phyloP scores from a whole-genome alignment of 2,797 vertebrate genomes.

The Gastrophryne carolinensis region DNA sequence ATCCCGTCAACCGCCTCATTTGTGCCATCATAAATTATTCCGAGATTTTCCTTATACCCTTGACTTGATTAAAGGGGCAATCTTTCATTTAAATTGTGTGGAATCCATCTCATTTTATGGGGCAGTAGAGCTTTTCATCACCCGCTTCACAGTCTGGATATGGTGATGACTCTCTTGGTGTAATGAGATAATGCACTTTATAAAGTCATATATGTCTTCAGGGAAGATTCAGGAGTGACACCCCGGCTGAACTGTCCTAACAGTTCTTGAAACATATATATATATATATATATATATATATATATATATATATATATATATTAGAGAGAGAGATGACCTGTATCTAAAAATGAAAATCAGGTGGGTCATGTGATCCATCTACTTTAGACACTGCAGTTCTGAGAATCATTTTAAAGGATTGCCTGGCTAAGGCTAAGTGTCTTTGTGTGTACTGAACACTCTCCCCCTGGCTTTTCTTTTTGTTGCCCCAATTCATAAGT shows the following conservation, averaged over 20 bases:
- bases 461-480: no score
- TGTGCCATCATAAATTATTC: slow-evolving; percentile 31
- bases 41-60: slow-evolving; percentile 23
- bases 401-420: no score
- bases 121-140: slow-evolving; percentile 1
- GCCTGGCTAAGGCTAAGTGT: no score
- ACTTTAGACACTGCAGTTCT: no score
- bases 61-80: slow-evolving; percentile 21
- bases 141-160: not conserved
- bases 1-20: slow-evolving; percentile 23
- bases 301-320: no score
- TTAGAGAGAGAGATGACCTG: no score
- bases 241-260: not conserved
- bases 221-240: slow-evolving; percentile 4
- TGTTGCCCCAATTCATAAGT: no score
- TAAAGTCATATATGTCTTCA: not conserved
- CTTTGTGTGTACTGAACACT: no score
- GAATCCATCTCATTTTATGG: slow-evolving; percentile 31
- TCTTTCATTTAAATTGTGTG: not conserved
- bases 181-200: slow-evolving; percentile 4
- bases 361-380: no score
- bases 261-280: not conserved
- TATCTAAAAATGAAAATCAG: no score
- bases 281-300: no score
- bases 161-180: not conserved